Evolutionary conservation across 1,140 invertebrate genomes (phyloP).

Genomic region (Drosophila bifasciata): DNA sequence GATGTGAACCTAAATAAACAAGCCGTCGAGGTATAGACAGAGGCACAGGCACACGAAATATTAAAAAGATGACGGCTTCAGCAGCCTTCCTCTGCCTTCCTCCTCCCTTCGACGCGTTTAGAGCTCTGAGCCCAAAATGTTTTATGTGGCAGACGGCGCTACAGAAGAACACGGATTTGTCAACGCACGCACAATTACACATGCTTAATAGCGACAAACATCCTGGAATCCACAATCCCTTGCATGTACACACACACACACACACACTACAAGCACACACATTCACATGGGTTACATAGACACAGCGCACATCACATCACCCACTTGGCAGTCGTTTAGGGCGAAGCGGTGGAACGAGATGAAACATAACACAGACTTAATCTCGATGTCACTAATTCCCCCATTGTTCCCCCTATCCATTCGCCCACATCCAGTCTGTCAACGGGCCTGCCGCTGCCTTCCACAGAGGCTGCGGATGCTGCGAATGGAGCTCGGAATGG

Average conservation of each 20-base stretch:
- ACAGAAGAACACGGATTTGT: conserved; percentile 73
- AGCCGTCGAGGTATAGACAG: conserved; percentile 13
- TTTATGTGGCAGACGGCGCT: conserved; percentile 64
- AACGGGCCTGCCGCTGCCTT: conserved; percentile 31
- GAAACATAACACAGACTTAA: conserved; percentile 71
- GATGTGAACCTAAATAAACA: conserved; percentile 65
- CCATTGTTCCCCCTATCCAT: conserved; percentile 34
- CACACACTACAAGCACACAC: conserved; percentile 9
- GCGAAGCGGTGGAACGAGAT: conserved; percentile 27
- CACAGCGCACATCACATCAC: conserved; percentile 28
- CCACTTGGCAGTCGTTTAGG: conserved; percentile 49
- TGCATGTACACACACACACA: conserved; percentile 9
- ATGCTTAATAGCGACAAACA: conserved; percentile 68
- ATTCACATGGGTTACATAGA: conserved; percentile 37
- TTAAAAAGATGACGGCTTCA: conserved; percentile 68
- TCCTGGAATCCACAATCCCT: conserved; percentile 24
- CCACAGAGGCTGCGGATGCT: conserved; percentile 11
- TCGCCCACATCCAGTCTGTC: conserved; percentile 16
- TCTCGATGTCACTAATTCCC: conserved; percentile 75
- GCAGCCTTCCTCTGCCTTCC: conserved; percentile 19
- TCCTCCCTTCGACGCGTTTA: conserved; percentile 15
- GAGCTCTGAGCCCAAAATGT: conserved; percentile 47
- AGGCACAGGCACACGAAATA: conserved; percentile 51
- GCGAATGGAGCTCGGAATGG: conserved; percentile 25
- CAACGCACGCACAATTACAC: conserved; percentile 79